Conservation (phyloP, 2,113 vertebrate genomes). For the Zapus hudsonius region DNA sequence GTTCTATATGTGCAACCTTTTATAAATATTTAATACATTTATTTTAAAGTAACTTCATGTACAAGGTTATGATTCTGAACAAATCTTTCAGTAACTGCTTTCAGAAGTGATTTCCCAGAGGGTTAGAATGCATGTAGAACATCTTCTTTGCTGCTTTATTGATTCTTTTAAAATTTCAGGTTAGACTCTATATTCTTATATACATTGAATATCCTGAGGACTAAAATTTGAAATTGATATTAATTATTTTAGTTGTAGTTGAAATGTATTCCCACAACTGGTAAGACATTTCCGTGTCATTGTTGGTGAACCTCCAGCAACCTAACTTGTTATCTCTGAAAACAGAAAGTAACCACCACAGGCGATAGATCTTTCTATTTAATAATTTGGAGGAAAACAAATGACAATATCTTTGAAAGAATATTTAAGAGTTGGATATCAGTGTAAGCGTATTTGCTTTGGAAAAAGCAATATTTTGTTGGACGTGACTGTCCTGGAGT, state of each 20-base stretch:
- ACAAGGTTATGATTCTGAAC: neutral
- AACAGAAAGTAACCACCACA: neutral
- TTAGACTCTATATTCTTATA: neutral
- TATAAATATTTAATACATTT: no score
- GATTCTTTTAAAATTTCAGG: neutral
- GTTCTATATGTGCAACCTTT: no score
- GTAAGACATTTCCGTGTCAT: neutral
- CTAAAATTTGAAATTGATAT: neutral
- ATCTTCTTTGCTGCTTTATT: neutral
- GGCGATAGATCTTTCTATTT: neutral
- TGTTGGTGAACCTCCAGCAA: neutral
- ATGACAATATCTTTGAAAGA: neutral
- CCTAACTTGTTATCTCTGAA: neutral
- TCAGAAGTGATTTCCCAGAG: conserved; percentile 12
- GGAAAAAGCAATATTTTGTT: neutral
- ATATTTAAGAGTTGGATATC: conserved; percentile 17
- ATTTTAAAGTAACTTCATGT: no score
- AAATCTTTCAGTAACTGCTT: neutral
- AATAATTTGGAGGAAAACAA: conserved; percentile 26
- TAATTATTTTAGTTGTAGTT: neutral
- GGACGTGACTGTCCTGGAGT: neutral
- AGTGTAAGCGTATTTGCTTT: neutral
- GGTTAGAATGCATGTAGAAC: neutral
- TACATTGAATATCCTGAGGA: neutral
- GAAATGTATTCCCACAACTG: neutral